Evolutionary conservation across 2,888 invertebrate genomes (phyloP).

Genomic region (Lathronympha strigana): DNA sequence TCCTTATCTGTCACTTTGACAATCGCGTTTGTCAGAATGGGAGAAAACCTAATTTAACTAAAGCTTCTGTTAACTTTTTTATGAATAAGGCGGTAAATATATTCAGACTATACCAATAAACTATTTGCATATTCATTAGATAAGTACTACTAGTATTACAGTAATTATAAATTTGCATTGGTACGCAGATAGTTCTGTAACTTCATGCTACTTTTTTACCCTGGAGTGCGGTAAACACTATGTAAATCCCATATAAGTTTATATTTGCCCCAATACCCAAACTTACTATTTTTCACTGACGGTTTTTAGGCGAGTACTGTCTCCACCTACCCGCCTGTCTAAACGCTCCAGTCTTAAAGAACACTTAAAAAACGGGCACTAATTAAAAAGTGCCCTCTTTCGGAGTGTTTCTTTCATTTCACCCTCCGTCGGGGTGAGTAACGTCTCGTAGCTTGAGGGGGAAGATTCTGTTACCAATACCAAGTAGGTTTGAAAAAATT

Average conservation of each 20-base stretch:
- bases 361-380: conserved; percentile 68
- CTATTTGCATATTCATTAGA: neutral
- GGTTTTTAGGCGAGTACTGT: conserved; percentile 29
- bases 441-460: neutral
- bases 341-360: conserved; percentile 59
- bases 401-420: conserved; percentile 50
- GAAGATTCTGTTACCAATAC: conserved; percentile 11
- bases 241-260: too few relatives aligned
- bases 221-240: too few relatives aligned
- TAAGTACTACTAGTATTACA: neutral
- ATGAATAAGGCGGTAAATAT: too few relatives aligned
- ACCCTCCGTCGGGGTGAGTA: conserved; percentile 42
- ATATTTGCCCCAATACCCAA: too few relatives aligned
- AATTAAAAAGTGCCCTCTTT: conserved; percentile 71
- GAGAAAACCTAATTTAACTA: too few relatives aligned
- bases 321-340: conserved; percentile 42
- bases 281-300: too few relatives aligned
- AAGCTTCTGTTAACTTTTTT: too few relatives aligned
- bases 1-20: too few relatives aligned
- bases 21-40: too few relatives aligned
- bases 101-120: neutral
- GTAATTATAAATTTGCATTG: too few relatives aligned
- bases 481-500: neutral
- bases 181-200: too few relatives aligned
- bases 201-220: too few relatives aligned